Conservation (phyloP, 2,888 invertebrate species). For the Seira musarum region DNA sequence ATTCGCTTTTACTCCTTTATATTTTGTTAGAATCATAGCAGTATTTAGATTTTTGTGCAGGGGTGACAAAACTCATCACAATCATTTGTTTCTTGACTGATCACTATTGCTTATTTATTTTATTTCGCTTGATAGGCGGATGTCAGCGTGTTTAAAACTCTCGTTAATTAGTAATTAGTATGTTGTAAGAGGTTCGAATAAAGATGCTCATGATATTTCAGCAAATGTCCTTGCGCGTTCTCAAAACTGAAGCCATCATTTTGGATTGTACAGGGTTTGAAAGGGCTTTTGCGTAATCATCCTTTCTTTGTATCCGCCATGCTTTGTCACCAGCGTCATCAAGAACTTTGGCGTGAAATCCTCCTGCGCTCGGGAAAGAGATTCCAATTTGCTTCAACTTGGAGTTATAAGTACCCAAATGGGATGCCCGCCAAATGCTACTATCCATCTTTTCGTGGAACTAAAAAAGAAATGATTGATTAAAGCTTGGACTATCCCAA, state of each 20-base stretch:
- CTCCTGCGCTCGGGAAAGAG: conserved; percentile 57
- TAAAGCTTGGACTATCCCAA: background rate
- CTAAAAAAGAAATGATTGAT: conserved; percentile 24
- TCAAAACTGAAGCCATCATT: conserved; percentile 31
- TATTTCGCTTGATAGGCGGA: too few species aligned
- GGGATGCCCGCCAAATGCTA: conserved; percentile 61
- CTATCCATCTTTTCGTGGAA: conserved; percentile 64
- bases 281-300: conserved; percentile 55
- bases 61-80: too few species aligned
- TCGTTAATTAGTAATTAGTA: too few species aligned
- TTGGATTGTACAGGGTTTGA: conserved; percentile 16
- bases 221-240: too few species aligned
- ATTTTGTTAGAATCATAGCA: too few species aligned
- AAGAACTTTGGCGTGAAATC: conserved; percentile 55
- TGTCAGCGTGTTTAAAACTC: too few species aligned
- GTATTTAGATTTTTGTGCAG: too few species aligned
- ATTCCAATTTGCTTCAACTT: conserved; percentile 59
- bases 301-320: conserved; percentile 45
- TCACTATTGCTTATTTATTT: too few species aligned
- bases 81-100: too few species aligned
- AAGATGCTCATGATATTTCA: too few species aligned
- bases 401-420: conserved; percentile 63
- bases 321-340: conserved; percentile 52
- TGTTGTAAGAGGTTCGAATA: too few species aligned
- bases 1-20: too few species aligned